Base-by-base conservation (phyloP, 2,888 invertebrate species). In the Saturnia japonica region DNA sequence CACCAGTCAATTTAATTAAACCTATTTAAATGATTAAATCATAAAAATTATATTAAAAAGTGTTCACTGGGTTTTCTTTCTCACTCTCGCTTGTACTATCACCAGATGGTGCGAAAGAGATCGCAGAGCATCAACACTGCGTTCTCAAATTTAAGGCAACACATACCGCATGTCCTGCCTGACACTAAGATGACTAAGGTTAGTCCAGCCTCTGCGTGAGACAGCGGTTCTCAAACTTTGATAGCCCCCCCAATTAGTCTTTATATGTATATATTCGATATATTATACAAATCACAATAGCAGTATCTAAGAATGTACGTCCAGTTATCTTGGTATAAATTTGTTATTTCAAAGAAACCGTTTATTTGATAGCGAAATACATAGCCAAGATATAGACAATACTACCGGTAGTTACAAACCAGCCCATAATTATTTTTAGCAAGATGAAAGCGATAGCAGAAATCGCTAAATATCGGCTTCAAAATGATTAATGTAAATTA, bases 101-200 rank as follows among this genome's bases (percentile, higher is more conserved):
- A 79, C 81, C 86, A 95, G 99, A 82, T 90, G 87, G 90, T 87
- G 89, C 85, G 90, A 80, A 89, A 89, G 88, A 86, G 99, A 79
- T 99, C 99, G 40, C 97, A 97, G 91, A 98, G 97, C 85, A 99
- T 99, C 87, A 99, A 99, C 92, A 97, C 97, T 82, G 99, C 99
- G 28, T 99, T 99, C 88, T 96, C 98, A 54, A 97, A 97, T 85
- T 95, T 99, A 62, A 95, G 99, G 71, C 98, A 98, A 82, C 97
- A 98, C 89, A 99, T 99, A 78, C 99, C 99, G 8, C 99, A 99
- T 89, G 99, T 99, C 34, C 98, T 99, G 7, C 96, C 97, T 12
- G 99, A 99, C 91, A 99, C 99, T 62, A 99, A 99, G 94, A 94
- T 99, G 81, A 98, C 98, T 43, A 99, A 99, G 95, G 98, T 98